These are phyloP conservation scores for Azemiops feae DNA, from an alignment of 2,113 vertebrate genomes.

Conservation along the genomic window DNA sequence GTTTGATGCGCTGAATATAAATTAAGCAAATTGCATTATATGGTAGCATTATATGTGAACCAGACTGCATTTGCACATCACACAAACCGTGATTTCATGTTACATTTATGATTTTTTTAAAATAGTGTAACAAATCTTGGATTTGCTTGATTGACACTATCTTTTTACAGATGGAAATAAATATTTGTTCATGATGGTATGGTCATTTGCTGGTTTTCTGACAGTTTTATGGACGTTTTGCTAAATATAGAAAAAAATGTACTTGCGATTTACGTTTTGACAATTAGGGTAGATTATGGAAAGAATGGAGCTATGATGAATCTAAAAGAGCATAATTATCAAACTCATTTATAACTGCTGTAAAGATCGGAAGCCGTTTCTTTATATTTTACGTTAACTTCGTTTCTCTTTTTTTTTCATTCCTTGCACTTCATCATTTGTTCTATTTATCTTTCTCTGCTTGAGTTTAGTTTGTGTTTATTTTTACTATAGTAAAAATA, in stretches of 20 bases:
- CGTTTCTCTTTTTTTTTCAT: background rate
- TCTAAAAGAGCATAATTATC: background rate
- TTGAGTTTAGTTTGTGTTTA: background rate
- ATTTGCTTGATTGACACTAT: background rate
- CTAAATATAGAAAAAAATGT: background rate
- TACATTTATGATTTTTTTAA: background rate
- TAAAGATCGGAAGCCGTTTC: background rate
- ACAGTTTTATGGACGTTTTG: background rate
- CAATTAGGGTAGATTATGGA: background rate
- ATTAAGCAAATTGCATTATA: background rate
- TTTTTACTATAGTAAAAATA: background rate
- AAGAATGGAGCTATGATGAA: background rate
- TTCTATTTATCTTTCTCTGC: background rate
- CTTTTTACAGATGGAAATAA: background rate
- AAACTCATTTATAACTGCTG: background rate
- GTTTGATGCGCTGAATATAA: background rate
- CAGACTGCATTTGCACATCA: background rate
- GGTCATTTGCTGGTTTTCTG: background rate
- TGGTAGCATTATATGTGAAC: background rate
- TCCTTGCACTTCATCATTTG: background rate
- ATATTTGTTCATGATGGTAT: background rate
- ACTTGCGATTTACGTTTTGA: background rate
- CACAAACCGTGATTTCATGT: background rate
- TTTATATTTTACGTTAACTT: background rate
- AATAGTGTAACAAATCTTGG: background rate